Evolutionary conservation across 2,888 invertebrate species (phyloP).

Genomic region (Apoderus coryli): DNA sequence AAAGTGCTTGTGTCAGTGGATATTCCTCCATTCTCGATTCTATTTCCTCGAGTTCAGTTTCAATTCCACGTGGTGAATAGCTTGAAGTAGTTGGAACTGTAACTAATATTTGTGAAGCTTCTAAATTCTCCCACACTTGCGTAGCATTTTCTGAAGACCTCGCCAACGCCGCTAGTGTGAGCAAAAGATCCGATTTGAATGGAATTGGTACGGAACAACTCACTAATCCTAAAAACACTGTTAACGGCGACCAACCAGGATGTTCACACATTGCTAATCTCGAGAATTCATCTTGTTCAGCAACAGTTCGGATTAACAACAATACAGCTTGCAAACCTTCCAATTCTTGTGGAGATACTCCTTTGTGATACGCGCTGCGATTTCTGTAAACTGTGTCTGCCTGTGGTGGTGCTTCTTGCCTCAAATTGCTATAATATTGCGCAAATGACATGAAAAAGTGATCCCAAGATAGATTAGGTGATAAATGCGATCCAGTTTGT

Average conservation of each 20-base stretch:
- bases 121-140: conserved; percentile 74
- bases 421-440: conserved; percentile 53
- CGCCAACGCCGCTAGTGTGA: conserved; percentile 66
- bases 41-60: conserved; percentile 82
- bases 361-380: conserved; percentile 34
- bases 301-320: conserved; percentile 60
- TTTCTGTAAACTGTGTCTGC: conserved; percentile 47
- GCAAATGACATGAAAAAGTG: conserved; percentile 71
- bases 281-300: conserved; percentile 65
- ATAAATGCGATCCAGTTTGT: conserved; percentile 28
- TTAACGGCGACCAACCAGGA: conserved; percentile 73
- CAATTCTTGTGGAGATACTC: conserved; percentile 66
- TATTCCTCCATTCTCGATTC: conserved; percentile 85
- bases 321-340: conserved; percentile 76
- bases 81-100: conserved; percentile 48
- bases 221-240: conserved; percentile 65
- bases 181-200: conserved; percentile 73
- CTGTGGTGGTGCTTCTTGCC: conserved; percentile 51
- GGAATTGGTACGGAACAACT: conserved; percentile 75
- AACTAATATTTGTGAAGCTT: conserved; percentile 64
- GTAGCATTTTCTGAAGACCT: conserved; percentile 61
- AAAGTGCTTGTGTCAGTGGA: conserved; percentile 70
- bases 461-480: conserved; percentile 59
- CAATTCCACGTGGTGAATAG: conserved; percentile 51
- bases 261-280: conserved; percentile 75